Conservation (phyloP, 2,113 vertebrate genomes). For the Paramisgurnus dabryanus region DNA sequence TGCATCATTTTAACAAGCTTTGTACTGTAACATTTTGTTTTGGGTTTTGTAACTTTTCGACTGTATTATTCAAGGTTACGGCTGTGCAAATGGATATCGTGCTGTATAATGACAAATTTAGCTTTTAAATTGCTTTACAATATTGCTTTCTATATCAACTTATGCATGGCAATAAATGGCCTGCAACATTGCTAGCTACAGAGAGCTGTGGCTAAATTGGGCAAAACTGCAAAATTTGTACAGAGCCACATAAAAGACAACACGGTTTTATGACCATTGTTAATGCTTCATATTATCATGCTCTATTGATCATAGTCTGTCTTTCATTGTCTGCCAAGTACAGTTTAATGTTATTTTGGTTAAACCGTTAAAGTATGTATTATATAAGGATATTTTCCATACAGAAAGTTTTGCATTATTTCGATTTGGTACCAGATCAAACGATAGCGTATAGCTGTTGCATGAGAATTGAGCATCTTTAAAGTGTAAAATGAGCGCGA, state of each 20-base stretch:
- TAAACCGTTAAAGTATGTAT: not conserved
- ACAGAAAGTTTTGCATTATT: constrained; percentile 11
- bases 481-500: not conserved
- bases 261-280: constrained; percentile 15
- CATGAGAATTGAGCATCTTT: not conserved
- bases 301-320: not conserved
- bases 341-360: constrained; percentile 2
- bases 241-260: not conserved
- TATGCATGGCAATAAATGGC: not conserved
- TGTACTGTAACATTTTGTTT: not conserved
- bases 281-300: constrained; percentile 7
- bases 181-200: not conserved
- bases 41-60: not conserved
- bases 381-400: not conserved
- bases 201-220: not conserved
- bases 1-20: not conserved
- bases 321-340: constrained; percentile 2
- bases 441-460: constrained; percentile 11
- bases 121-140: not conserved
- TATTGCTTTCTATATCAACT: not conserved
- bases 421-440: not conserved
- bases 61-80: not conserved
- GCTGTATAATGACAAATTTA: too few species aligned
- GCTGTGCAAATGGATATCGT: not conserved
- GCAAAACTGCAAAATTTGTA: not conserved